A percentile compares a stretch with the other conserved stretches of the same genome.
These are phyloP conservation scores for Callipepla californica DNA, from an alignment of 2,113 vertebrate genomes.

Conservation along the genomic window DNA sequence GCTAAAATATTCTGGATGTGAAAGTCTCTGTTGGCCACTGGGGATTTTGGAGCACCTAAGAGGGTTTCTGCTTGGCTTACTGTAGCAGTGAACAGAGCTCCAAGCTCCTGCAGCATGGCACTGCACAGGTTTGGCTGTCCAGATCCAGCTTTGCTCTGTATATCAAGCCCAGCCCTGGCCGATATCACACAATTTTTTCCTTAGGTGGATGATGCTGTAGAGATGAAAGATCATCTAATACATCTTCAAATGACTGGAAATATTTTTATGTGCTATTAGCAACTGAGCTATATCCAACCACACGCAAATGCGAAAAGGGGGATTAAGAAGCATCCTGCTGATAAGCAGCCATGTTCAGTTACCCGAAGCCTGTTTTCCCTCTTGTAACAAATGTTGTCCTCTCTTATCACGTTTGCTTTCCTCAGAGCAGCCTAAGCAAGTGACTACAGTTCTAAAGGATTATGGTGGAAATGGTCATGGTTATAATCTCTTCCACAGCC, in stretches of 20 bases:
- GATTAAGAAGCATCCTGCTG: background rate
- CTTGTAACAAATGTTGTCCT: background rate
- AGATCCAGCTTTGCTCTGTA: background rate
- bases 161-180: background rate
- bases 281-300: background rate
- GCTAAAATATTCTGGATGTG: background rate
- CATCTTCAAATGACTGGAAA: background rate
- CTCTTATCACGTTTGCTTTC: background rate
- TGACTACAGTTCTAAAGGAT: background rate
- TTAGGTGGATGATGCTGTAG: background rate
- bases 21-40: background rate
- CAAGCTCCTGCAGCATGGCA: background rate
- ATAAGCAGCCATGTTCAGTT: conserved; percentile 1
- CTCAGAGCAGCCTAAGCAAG: background rate
- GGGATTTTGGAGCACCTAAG: background rate
- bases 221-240: background rate
- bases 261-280: background rate
- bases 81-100: background rate
- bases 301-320: background rate
- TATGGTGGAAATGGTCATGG: background rate
- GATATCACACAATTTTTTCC: background rate
- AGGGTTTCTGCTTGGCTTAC: background rate
- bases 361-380: background rate
- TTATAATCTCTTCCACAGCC: background rate
- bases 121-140: background rate